Evolutionary conservation across 2,888 invertebrate genomes (phyloP).

Genomic region (Petrolisthes manimaculis): DNA sequence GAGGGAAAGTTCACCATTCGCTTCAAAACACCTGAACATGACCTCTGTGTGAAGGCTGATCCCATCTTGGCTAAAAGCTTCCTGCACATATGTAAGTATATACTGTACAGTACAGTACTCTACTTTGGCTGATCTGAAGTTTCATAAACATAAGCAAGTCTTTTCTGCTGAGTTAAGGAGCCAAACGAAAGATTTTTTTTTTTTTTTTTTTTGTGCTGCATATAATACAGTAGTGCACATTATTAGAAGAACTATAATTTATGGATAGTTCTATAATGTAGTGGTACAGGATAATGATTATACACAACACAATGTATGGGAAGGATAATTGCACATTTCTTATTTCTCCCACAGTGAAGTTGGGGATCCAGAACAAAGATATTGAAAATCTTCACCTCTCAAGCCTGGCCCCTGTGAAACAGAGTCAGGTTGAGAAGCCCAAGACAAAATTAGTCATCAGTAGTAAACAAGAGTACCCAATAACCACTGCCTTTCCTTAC

Average conservation of each 20-base stretch:
- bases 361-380: conserved; percentile 36
- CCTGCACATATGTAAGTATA: conserved; percentile 45
- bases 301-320: not conserved
- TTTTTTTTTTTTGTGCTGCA: too few species aligned
- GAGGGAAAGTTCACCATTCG: conserved; percentile 63
- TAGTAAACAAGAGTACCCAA: conserved; percentile 53
- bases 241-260: too few species aligned
- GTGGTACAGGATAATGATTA: too few species aligned
- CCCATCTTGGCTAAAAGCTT: conserved; percentile 58
- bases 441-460: conserved; percentile 43
- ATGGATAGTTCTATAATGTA: too few species aligned
- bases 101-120: not conserved
- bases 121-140: too few species aligned
- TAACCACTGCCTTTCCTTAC: conserved; percentile 52
- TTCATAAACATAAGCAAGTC: too few species aligned
- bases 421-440: conserved; percentile 51
- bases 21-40: conserved; percentile 55
- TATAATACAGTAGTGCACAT: too few species aligned
- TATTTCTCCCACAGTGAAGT: conserved; percentile 33
- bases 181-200: too few species aligned
- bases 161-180: too few species aligned
- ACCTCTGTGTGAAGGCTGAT: conserved; percentile 56
- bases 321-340: too few species aligned
- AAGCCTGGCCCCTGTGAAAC: conserved; percentile 45
- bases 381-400: conserved; percentile 50